A percentile compares a stretch with the other conserved stretches of the same genome.
Evolutionary conservation across 2,113 vertebrate species (phyloP).

Genomic region (Brachypodius melanocephalos): DNA sequence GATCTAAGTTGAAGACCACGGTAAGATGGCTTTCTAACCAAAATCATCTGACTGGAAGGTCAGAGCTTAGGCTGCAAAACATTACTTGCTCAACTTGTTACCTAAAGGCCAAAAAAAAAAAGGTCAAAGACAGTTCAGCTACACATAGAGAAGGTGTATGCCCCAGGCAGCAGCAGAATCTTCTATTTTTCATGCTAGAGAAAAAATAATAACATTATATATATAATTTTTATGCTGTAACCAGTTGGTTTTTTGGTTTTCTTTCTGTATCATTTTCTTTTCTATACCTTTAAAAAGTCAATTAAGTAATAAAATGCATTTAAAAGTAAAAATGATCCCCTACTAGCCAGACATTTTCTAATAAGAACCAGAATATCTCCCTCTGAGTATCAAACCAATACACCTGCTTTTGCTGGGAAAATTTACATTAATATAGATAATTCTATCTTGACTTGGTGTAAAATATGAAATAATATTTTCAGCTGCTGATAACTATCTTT

Average conservation of each 20-base stretch:
- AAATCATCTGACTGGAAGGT: neutral
- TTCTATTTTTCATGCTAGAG: neutral
- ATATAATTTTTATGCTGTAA: neutral
- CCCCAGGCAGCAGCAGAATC: neutral
- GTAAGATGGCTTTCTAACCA: neutral
- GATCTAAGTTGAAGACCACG: neutral
- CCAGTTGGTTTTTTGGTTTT: neutral
- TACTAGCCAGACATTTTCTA: neutral
- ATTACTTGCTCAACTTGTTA: neutral
- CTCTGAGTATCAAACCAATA: neutral
- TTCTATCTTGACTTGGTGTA: neutral
- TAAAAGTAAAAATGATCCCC: neutral
- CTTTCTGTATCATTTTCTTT: neutral
- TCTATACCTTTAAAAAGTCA: neutral
- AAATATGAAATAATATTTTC: neutral
- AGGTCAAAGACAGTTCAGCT: neutral
- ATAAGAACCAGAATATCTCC: neutral
- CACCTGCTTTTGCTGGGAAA: neutral
- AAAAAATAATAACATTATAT: neutral
- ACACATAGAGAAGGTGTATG: rapidly evolving
- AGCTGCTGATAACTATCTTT: neutral
- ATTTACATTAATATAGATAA: neutral
- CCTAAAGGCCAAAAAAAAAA: neutral
- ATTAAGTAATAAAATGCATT: neutral
- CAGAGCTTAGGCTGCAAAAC: neutral